Evolutionary conservation across 1,140 invertebrate genomes (phyloP).

Genomic region (Aphaenogaster floridana): DNA sequence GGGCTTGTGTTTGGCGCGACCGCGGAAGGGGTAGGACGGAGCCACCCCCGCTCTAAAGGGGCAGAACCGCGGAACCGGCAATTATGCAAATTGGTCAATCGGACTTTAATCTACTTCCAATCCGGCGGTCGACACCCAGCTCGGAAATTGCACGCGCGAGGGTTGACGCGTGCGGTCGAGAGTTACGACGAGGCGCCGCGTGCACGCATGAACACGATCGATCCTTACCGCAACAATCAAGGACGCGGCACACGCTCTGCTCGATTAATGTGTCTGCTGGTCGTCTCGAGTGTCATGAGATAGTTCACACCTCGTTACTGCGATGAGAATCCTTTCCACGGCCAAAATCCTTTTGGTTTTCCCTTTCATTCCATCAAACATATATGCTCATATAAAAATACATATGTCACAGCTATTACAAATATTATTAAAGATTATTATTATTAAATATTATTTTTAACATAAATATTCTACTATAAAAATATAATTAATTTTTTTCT

Average conservation of each 20-base stretch:
- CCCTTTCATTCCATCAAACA: background rate
- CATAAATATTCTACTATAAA: background rate
- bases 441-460: slow-evolving; percentile 7
- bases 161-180: slow-evolving; percentile 37
- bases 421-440: background rate
- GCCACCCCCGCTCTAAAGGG: background rate
- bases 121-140: slow-evolving; percentile 17
- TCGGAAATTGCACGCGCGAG: slow-evolving; percentile 27
- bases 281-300: slow-evolving; percentile 78
- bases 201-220: background rate
- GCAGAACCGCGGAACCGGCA: background rate
- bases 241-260: slow-evolving; percentile 33
- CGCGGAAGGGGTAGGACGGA: background rate
- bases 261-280: slow-evolving; percentile 75
- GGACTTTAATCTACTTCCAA: slow-evolving; percentile 55
- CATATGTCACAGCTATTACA: background rate
- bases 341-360: background rate
- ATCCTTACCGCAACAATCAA: slow-evolving; percentile 29
- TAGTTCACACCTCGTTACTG: slow-evolving; percentile 81
- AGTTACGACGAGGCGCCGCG: slow-evolving; percentile 32
- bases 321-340: slow-evolving; percentile 19
- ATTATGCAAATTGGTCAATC: slow-evolving; percentile 61
- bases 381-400: background rate
- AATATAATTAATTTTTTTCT: too few species aligned
- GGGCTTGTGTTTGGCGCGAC: background rate